These are phyloP conservation scores for Ectobius pallidus DNA, from an alignment of 2,888 invertebrate species.

Conservation along the genomic window DNA sequence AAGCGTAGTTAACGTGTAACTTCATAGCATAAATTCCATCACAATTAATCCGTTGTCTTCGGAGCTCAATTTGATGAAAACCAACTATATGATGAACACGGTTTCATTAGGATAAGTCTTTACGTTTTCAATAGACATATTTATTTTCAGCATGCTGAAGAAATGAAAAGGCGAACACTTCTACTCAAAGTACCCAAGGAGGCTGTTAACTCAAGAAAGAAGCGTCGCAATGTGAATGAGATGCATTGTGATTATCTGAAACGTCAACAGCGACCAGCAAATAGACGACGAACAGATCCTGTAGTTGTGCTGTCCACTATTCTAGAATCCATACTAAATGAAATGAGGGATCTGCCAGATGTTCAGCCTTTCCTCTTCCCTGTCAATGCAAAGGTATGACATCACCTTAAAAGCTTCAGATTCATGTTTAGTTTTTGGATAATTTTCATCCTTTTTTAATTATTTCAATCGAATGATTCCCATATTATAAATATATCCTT, in stretches of 20 bases:
- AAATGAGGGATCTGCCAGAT: slow-evolving; percentile 90
- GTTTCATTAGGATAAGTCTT: too few species aligned
- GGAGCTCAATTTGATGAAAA: too few species aligned
- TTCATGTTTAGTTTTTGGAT: too few species aligned
- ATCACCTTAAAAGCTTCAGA: too few species aligned
- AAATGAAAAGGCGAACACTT: slow-evolving; percentile 79
- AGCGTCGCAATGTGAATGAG: slow-evolving; percentile 68
- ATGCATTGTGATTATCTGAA: slow-evolving; percentile 91
- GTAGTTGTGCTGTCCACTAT: slow-evolving; percentile 92
- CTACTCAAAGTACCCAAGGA: slow-evolving; percentile 80
- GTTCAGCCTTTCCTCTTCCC: slow-evolving; percentile 93
- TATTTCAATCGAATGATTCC: too few species aligned
- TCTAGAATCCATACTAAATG: slow-evolving; percentile 88
- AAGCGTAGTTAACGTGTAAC: too few species aligned
- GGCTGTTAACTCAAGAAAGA: slow-evolving; percentile 67
- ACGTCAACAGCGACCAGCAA: slow-evolving; percentile 79
- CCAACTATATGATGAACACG: too few species aligned
- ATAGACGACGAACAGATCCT: slow-evolving; percentile 93
- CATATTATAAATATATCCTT: too few species aligned
- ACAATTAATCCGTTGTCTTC: too few species aligned
- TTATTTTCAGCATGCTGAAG: slow-evolving; percentile 78
- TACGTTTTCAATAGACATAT: too few species aligned
- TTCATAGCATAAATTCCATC: too few species aligned
- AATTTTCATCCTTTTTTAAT: too few species aligned
- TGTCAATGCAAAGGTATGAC: slow-evolving; percentile 83